A percentile compares a stretch with the other conserved stretches of the same genome.
phyloP scores from a whole-genome alignment of 1,140 invertebrate genomes.

The Littorina saxatilis region DNA sequence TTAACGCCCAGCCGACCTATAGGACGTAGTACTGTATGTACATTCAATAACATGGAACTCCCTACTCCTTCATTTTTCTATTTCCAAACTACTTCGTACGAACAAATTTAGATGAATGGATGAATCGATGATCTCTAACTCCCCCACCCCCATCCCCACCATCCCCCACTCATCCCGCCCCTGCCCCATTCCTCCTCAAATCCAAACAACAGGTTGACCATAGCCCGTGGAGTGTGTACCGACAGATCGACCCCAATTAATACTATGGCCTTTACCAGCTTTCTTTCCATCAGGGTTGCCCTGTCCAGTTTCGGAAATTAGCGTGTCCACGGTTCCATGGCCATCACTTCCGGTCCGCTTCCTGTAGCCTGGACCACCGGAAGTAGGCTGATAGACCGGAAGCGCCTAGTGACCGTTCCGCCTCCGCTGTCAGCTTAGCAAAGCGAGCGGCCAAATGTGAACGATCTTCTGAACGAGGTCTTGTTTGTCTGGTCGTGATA shows the following conservation, averaged over 20 bases:
- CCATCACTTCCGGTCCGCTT: not conserved
- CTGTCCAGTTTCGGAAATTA: not conserved
- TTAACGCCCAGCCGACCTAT: no score
- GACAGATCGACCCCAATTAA: not conserved
- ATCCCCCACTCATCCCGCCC: no score
- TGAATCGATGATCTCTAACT: not conserved
- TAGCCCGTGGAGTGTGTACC: not conserved
- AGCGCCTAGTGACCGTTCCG: no score
- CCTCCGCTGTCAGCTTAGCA: not conserved
- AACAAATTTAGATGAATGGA: not conserved
- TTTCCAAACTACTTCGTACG: no score
- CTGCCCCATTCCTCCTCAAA: not conserved
- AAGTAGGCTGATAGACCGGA: not conserved
- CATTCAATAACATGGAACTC: no score
- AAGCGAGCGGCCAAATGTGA: not conserved
- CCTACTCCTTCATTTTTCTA: no score
- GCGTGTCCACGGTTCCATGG: not conserved
- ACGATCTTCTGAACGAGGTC: not conserved
- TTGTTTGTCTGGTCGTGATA: not conserved
- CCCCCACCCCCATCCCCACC: no score
- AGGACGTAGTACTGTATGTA: no score
- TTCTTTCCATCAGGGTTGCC: not conserved
- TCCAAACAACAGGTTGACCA: not conserved
- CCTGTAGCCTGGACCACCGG: not conserved
- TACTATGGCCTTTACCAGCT: not conserved